Evolutionary conservation across 2,888 invertebrate species (phyloP).

Genomic region (Unio delphinus): DNA sequence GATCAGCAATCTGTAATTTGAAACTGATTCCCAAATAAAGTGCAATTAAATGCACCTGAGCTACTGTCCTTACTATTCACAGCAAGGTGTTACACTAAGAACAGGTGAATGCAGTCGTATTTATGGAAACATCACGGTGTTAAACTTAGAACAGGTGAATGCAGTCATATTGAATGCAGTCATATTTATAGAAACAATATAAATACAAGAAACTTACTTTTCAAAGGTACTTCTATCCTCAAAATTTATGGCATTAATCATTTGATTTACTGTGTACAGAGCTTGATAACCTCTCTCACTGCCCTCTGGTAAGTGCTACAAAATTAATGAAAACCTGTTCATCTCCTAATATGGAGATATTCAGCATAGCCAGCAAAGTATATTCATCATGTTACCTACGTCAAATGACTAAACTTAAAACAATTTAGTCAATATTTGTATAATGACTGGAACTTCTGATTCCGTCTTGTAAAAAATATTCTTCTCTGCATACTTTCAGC

Average conservation of each 20-base stretch:
- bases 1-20: too few relatives aligned
- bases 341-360: neutral
- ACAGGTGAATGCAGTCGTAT: neutral
- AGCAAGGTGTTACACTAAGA: neutral
- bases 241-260: slow-evolving; percentile 70
- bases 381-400: neutral
- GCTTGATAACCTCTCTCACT: slow-evolving; percentile 72
- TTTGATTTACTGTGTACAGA: slow-evolving; percentile 73
- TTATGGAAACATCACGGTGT: neutral
- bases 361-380: too few relatives aligned
- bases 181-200: neutral
- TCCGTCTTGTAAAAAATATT: too few relatives aligned
- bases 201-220: slow-evolving; percentile 34
- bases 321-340: slow-evolving; percentile 2
- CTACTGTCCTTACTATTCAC: neutral
- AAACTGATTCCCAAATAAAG: too few relatives aligned
- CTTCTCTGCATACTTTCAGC: too few relatives aligned
- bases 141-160: neutral
- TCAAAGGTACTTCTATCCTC: slow-evolving; percentile 51
- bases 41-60: too few relatives aligned
- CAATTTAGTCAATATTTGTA: neutral
- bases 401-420: neutral
- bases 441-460: too few relatives aligned
- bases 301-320: slow-evolving; percentile 62
- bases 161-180: neutral